Percentiles rank a stretch among this genome's conserved stretches.
Evolutionary conservation across 2,797 vertebrate genomes (phyloP).

Genomic region (Aratinga solstitialis): DNA sequence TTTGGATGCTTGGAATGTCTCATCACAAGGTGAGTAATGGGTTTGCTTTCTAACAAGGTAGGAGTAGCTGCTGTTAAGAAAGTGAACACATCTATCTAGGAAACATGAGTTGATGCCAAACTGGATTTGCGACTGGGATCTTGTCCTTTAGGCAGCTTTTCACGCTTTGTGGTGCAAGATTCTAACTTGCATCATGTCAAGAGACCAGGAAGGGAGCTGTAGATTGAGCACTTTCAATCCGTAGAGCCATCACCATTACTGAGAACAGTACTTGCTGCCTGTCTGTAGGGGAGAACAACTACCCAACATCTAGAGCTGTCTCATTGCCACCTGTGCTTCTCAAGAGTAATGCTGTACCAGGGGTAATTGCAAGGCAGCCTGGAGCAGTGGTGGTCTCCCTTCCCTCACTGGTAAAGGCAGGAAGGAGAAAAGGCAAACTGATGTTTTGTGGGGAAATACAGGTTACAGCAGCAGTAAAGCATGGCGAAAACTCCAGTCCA

Average conservation of each 20-base stretch:
- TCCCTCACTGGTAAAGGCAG: neutral
- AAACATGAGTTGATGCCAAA: neutral
- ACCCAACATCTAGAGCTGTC: neutral
- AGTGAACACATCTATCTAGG: neutral
- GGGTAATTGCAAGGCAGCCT: neutral
- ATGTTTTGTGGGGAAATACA: neutral
- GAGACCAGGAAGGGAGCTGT: neutral
- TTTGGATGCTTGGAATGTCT: neutral
- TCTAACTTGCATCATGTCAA: neutral
- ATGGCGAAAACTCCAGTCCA: neutral
- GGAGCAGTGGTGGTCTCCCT: neutral
- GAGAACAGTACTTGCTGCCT: neutral
- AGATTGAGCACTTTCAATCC: fast-evolving
- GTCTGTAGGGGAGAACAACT: neutral
- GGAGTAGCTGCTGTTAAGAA: neutral
- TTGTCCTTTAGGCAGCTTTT: neutral
- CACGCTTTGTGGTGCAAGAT: neutral
- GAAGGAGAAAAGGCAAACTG: neutral
- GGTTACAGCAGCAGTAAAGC: neutral
- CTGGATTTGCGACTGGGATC: neutral
- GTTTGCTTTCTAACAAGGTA: neutral
- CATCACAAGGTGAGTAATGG: neutral
- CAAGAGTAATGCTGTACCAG: neutral
- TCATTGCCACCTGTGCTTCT: neutral
- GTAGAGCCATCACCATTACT: neutral